phyloP scores from a whole-genome alignment of 2,888 invertebrate genomes.

The Platycheirus albimanus region DNA sequence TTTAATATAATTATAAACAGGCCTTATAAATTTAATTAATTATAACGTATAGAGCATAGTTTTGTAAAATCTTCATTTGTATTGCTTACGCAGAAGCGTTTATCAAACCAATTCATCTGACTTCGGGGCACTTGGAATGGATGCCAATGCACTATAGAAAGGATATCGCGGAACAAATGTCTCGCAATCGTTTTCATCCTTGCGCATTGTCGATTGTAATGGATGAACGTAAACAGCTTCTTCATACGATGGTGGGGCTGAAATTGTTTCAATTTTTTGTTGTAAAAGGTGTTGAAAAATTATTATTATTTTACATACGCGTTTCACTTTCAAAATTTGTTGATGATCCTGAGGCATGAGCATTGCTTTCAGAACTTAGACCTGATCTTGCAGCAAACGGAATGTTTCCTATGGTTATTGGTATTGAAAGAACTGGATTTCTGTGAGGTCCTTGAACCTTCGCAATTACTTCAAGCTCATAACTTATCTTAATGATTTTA shows the following conservation, averaged over 20 bases:
- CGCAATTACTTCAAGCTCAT: slow-evolving; percentile 79
- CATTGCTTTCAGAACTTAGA: not conserved
- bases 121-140: too few species aligned
- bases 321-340: not conserved
- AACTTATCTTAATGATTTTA: slow-evolving; percentile 79
- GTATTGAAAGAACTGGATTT: slow-evolving; percentile 78
- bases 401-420: slow-evolving; percentile 80
- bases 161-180: not conserved
- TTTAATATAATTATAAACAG: too few species aligned
- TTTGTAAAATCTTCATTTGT: too few species aligned
- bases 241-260: not conserved
- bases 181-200: not conserved
- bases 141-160: not conserved
- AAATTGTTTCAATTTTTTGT: too few species aligned
- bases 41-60: too few species aligned
- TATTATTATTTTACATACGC: not conserved
- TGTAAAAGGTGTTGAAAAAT: too few species aligned
- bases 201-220: not conserved
- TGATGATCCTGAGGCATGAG: not conserved
- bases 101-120: too few species aligned
- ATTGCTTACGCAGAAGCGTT: too few species aligned
- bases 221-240: not conserved
- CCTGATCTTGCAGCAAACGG: slow-evolving; percentile 67
- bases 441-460: slow-evolving; percentile 76
- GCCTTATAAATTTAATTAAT: too few species aligned